Evolutionary conservation across 2,113 vertebrate genomes (phyloP), one percentile per base, ranked within the genome.

Genomic region (Nothocercus nigrocapillus): DNA sequence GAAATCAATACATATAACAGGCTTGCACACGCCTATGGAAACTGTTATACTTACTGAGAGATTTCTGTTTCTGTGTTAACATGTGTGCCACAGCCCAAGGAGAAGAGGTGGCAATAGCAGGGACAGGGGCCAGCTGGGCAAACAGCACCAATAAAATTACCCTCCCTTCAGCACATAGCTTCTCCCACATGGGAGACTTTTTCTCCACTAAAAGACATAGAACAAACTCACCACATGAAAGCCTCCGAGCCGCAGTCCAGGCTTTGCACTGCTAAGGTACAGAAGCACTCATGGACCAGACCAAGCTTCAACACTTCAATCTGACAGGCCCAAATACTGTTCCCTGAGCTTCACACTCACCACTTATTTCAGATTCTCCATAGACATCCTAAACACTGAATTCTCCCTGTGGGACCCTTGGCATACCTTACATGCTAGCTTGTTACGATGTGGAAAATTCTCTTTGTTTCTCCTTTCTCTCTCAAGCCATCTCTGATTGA

Each of bases 1-100:
- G 74, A 91, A 95, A 93, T 95, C 91, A 69, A 88, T 95, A 63
- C 17, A 13, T 73, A 5, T 42, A 75, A 32, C 66, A 63, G 54
- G 27, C 68, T 49, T 59, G 24, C 54, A 69, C 51, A 21, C 9
- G 40, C 13, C 54, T 25, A 14, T 30, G 4, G 38, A 73, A 79
- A 30, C 58, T 3, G 0, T 5, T 22, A 73, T 13, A 53, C 5
- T 44, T 38, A 63, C 11, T 34, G 40, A 69, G 58, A 89, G 19
- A 70, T 28, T 6, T 20, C 10, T 1, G 1, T 15, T 7, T 76
- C 81, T 90, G 25, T 19, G 10, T 62, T 15, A 69, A 70, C 30
- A 22, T 8, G 2, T 64, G 25, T 25, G 67, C 21, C 25, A 13
- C 5, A 40, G 34, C 47, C 56, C 67, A 44, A 79, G 40, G 14